These are phyloP conservation scores for Chrysomallon squamiferum DNA, from an alignment of 1,140 invertebrate species.

Conservation along the genomic window DNA sequence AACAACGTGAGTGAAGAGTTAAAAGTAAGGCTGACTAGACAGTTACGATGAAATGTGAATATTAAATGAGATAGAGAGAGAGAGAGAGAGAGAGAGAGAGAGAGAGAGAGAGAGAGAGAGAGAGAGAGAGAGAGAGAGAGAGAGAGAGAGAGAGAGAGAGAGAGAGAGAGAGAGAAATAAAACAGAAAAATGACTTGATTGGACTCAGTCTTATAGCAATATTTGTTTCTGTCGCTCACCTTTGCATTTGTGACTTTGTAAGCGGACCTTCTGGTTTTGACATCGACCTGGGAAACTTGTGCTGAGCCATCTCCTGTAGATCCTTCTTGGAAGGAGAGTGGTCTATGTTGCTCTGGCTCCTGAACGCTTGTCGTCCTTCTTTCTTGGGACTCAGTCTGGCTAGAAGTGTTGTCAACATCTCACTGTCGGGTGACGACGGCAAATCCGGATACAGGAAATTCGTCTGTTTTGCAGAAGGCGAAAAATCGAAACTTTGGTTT, in stretches of 20 bases:
- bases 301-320: neutral
- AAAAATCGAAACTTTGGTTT: neutral
- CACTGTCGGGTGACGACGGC: neutral
- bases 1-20: too few species aligned
- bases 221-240: too few species aligned
- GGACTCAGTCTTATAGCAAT: too few species aligned
- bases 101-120: too few species aligned
- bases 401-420: neutral
- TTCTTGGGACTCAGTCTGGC: neutral
- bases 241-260: neutral
- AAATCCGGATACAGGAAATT: neutral
- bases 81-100: too few species aligned
- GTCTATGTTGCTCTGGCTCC: constrained; percentile 6
- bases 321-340: neutral
- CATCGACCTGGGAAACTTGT: neutral
- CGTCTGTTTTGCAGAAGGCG: neutral
- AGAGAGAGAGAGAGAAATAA: too few species aligned
- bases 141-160: too few species aligned
- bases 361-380: neutral
- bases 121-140: too few species aligned
- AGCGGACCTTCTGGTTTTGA: constrained; percentile 3
- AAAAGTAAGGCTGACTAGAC: too few species aligned
- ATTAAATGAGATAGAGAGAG: too few species aligned
- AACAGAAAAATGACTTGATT: too few species aligned
- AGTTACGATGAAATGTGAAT: too few species aligned